Evolutionary conservation across 2,888 invertebrate species (phyloP).

Genomic region (Pteria penguin): DNA sequence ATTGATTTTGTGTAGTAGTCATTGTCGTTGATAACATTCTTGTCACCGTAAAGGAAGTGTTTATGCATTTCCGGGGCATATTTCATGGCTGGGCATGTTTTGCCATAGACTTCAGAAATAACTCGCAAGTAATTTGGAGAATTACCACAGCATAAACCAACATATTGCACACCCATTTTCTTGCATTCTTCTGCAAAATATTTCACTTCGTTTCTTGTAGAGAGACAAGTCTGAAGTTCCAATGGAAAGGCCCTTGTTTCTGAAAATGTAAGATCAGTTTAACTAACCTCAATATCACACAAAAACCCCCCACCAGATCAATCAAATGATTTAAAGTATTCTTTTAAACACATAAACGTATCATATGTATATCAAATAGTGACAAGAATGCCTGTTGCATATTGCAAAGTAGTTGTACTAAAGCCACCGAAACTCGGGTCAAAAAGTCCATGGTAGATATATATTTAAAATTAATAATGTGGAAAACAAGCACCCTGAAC

Average conservation of each 20-base stretch:
- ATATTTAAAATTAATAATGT: no score
- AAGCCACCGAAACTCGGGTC: no score
- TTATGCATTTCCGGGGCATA: slow-evolving; percentile 63
- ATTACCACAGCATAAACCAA: slow-evolving; percentile 76
- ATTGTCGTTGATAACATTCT: slow-evolving; percentile 27
- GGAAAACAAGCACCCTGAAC: no score
- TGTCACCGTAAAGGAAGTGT: slow-evolving; percentile 53
- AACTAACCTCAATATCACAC: no score
- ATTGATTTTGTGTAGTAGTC: slow-evolving; percentile 36
- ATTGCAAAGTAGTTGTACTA: no score
- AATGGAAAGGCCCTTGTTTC: slow-evolving; percentile 65
- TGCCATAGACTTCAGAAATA: slow-evolving; percentile 65
- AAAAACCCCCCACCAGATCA: no score
- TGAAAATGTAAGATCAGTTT: slow-evolving; percentile 39
- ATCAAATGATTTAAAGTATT: no score
- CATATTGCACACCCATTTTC: slow-evolving; percentile 68
- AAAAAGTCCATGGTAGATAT: no score
- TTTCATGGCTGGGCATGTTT: slow-evolving; percentile 60
- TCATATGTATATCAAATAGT: no score
- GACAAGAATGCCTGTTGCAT: no score
- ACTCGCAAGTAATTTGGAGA: slow-evolving; percentile 63
- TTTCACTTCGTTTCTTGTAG: slow-evolving; percentile 61
- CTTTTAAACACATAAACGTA: no score
- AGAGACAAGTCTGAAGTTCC: slow-evolving; percentile 57
- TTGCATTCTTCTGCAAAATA: slow-evolving; percentile 66